Evolutionary conservation across 2,113 vertebrate species (phyloP).

Genomic region (Toxostoma redivivum): DNA sequence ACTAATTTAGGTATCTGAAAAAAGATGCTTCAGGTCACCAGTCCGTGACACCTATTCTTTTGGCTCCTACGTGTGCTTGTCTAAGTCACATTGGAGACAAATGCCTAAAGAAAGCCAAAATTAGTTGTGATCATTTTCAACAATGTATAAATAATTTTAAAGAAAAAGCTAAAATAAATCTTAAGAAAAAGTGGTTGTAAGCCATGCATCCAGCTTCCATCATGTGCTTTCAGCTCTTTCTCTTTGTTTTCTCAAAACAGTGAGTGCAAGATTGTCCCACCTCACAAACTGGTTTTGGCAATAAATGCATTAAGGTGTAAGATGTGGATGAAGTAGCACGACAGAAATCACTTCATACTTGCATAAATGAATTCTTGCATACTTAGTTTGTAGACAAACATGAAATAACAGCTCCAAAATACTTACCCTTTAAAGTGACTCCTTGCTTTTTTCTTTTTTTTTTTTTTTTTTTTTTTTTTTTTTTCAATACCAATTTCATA

Average conservation of each 20-base stretch:
- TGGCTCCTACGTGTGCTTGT: neutral
- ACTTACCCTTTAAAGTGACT: neutral
- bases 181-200: neutral
- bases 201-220: neutral
- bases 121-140: neutral
- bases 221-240: neutral
- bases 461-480: neutral
- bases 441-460: neutral
- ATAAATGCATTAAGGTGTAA: neutral
- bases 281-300: neutral
- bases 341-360: neutral
- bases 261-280: neutral
- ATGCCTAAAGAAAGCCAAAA: neutral
- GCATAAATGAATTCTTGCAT: neutral
- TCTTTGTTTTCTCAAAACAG: neutral
- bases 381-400: neutral
- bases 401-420: neutral
- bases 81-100: neutral
- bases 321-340: neutral
- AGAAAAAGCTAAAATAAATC: neutral
- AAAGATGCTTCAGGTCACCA: neutral
- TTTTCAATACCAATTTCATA: neutral
- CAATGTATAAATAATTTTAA: neutral
- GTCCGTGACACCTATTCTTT: neutral
- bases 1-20: neutral